Conservation (phyloP, 2,888 invertebrate species). For the Hedya salicella region DNA sequence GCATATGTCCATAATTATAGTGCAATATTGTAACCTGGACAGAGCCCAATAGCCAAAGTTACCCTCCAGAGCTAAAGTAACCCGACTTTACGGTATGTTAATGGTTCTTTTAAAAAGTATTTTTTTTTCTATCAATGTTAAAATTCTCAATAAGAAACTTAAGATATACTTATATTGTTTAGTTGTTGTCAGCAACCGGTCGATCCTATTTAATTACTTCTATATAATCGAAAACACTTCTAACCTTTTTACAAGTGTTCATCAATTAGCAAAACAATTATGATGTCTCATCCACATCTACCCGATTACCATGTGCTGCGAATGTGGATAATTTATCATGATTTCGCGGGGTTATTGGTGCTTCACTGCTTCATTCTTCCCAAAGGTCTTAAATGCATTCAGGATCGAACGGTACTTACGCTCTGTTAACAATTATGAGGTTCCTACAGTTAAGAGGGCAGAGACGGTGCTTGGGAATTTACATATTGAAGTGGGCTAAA, state of each 20-base stretch:
- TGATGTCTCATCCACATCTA: slow-evolving; percentile 59
- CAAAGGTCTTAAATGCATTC: slow-evolving; percentile 21
- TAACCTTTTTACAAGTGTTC: slow-evolving; percentile 7
- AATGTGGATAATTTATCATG: slow-evolving; percentile 84
- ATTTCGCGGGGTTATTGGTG: slow-evolving; percentile 80
- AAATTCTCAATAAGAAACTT: too few species aligned
- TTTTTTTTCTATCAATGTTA: too few species aligned
- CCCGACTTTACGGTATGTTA: too few species aligned
- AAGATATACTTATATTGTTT: too few species aligned
- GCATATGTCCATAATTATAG: too few species aligned
- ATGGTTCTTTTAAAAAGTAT: too few species aligned
- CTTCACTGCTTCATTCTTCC: slow-evolving; percentile 43
- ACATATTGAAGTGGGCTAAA: slow-evolving; percentile 71
- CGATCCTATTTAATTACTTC: too few species aligned
- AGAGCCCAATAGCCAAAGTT: too few species aligned
- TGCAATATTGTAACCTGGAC: too few species aligned
- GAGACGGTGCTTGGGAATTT: slow-evolving; percentile 63
- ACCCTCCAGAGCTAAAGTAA: too few species aligned
- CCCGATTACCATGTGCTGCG: slow-evolving; percentile 64
- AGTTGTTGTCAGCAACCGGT: too few species aligned
- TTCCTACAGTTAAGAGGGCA: slow-evolving; percentile 67
- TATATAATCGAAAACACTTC: too few species aligned
- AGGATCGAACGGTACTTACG: not conserved
- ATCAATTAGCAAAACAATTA: slow-evolving; percentile 29
- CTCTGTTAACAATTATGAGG: slow-evolving; percentile 1